phyloP scores from a whole-genome alignment of 2,888 invertebrate genomes.

The Andrena haemorrhoa region DNA sequence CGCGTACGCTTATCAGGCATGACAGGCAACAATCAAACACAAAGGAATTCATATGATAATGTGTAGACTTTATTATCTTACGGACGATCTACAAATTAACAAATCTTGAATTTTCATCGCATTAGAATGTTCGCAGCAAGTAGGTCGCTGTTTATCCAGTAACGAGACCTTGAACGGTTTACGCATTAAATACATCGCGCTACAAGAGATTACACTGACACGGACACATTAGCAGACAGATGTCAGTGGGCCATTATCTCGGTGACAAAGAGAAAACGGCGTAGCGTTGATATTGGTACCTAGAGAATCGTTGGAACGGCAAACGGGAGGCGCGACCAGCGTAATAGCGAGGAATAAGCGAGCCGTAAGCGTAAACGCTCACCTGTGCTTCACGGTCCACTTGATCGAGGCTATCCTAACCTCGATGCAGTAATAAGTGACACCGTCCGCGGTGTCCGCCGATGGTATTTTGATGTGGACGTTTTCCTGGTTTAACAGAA shows the following conservation, averaged over 20 bases:
- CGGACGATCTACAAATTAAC: too few species aligned
- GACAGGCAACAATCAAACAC: too few species aligned
- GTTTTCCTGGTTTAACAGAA: constrained; percentile 89
- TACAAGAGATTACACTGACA: too few species aligned
- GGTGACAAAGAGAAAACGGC: neutral
- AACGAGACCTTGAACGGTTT: too few species aligned
- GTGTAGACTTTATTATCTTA: too few species aligned
- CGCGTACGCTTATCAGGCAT: too few species aligned
- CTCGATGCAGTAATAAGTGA: constrained; percentile 91
- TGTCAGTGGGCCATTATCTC: neutral
- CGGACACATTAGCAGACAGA: too few species aligned
- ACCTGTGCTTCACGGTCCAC: constrained; percentile 94
- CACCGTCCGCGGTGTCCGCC: constrained; percentile 88
- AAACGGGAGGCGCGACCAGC: neutral
- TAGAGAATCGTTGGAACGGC: neutral
- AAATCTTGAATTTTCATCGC: too few species aligned
- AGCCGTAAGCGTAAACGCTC: constrained; percentile 28
- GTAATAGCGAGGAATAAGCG: neutral
- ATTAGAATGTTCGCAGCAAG: too few species aligned
- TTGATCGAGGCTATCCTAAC: constrained; percentile 89
- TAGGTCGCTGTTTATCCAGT: too few species aligned
- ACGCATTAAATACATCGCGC: too few species aligned
- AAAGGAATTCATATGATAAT: too few species aligned
- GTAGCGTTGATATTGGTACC: neutral
- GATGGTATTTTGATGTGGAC: constrained; percentile 89